Evolutionary conservation across 2,113 vertebrate species (phyloP).

Genomic region (Ia io): DNA sequence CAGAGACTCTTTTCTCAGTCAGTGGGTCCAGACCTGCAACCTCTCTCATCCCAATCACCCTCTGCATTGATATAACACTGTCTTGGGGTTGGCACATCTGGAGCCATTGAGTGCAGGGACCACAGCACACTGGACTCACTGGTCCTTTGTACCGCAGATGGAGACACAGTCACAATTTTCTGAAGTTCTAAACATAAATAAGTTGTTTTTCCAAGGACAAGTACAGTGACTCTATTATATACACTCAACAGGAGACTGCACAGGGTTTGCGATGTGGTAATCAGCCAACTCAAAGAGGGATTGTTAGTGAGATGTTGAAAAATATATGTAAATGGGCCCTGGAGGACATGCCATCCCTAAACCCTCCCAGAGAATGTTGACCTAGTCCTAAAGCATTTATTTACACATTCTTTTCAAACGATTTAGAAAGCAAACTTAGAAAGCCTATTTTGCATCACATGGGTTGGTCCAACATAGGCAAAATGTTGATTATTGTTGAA

Average conservation of each 20-base stretch:
- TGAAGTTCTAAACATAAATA: constrained; percentile 61
- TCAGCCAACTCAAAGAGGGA: constrained; percentile 60
- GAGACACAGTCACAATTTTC: constrained; percentile 49
- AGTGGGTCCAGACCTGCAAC: not conserved
- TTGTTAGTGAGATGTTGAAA: constrained; percentile 63
- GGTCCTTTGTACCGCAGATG: constrained; percentile 57
- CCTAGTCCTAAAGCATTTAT: constrained; percentile 24
- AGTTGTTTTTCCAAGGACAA: constrained; percentile 61
- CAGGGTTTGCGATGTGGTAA: constrained; percentile 56
- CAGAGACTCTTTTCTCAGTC: not conserved
- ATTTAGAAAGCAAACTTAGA: constrained; percentile 32
- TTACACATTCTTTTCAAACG: constrained; percentile 43
- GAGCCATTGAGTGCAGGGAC: not conserved
- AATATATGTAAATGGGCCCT: constrained; percentile 59
- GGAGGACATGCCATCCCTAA: constrained; percentile 37
- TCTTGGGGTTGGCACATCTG: not conserved
- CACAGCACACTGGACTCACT: constrained; percentile 43
- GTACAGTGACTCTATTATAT: constrained; percentile 69
- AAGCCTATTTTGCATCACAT: not conserved
- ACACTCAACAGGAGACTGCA: constrained; percentile 49
- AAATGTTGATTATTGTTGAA: not conserved
- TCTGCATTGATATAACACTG: not conserved
- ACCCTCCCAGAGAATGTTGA: constrained; percentile 50
- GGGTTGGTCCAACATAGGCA: not conserved
- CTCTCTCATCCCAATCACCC: not conserved